Conservation (phyloP, 2,888 invertebrate genomes). For the Baronia brevicornis region DNA sequence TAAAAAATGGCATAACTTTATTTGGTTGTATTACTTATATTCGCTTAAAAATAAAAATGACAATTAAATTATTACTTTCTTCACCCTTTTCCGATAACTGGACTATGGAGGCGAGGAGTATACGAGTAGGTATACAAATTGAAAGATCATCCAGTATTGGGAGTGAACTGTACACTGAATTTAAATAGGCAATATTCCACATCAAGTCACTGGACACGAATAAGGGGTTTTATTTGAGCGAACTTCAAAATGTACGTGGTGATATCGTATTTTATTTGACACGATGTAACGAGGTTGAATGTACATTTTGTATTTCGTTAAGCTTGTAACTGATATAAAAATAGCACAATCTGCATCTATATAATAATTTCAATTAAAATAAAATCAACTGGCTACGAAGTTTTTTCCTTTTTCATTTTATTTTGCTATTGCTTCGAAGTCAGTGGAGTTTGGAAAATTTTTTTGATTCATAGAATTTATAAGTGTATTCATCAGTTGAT, state of each 20-base stretch:
- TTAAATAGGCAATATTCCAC: slow-evolving; percentile 61
- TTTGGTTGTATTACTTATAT: background rate
- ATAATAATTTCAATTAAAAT: no score
- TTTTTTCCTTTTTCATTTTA: no score
- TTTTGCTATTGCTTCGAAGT: no score
- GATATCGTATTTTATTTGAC: slow-evolving; percentile 16
- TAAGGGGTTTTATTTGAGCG: slow-evolving; percentile 45
- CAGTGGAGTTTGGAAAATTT: no score
- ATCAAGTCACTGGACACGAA: slow-evolving; percentile 42
- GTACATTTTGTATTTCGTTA: slow-evolving; percentile 16
- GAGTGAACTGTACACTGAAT: slow-evolving; percentile 58
- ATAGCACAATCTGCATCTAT: no score
- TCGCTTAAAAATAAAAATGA: slow-evolving; percentile 21
- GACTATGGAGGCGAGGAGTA: slow-evolving; percentile 52
- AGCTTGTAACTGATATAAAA: no score
- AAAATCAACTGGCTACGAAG: no score
- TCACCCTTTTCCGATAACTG: slow-evolving; percentile 55
- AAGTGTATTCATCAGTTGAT: no score
- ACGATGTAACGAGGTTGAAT: no score
- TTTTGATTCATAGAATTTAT: no score
- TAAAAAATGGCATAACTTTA: no score
- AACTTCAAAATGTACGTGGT: slow-evolving; percentile 50
- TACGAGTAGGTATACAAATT: slow-evolving; percentile 64
- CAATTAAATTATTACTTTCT: slow-evolving; percentile 24
- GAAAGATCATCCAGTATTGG: slow-evolving; percentile 53